phyloP scores from a whole-genome alignment of 2,888 invertebrate genomes.

The Lacanobia wlatinum region DNA sequence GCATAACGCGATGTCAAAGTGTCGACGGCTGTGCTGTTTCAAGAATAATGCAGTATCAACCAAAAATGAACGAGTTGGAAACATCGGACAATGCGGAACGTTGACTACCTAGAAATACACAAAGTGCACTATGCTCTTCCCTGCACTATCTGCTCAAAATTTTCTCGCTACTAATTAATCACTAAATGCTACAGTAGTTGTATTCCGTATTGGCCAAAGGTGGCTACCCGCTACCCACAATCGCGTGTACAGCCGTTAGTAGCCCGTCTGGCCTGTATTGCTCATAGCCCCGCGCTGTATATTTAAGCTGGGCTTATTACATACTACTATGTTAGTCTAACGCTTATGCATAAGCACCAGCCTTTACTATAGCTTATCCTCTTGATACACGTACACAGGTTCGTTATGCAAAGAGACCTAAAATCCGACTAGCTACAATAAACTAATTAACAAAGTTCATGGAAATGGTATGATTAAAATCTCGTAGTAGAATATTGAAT shows the following conservation, averaged over 20 bases:
- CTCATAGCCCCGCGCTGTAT: conserved; percentile 13
- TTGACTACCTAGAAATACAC: background rate
- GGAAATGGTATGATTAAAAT: conserved; percentile 10
- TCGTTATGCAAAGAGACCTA: conserved; percentile 13
- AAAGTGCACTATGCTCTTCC: background rate
- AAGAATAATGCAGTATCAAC: conserved; percentile 31
- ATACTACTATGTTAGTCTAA: conserved; percentile 24
- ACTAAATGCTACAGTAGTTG: background rate
- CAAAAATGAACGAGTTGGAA: conserved; percentile 8
- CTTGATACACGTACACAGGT: conserved; percentile 11
- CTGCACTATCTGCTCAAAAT: background rate
- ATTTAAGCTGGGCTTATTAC: conserved; percentile 46
- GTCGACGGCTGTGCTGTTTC: conserved; percentile 20
- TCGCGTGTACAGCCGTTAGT: background rate
- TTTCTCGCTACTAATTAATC: background rate
- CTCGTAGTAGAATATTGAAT: conserved; percentile 4
- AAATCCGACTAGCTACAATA: conserved; percentile 14
- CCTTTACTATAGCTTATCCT: conserved; percentile 39
- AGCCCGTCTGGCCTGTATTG: background rate
- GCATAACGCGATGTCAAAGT: conserved; percentile 25
- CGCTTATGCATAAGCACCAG: conserved; percentile 33
- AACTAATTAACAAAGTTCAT: conserved; percentile 23
- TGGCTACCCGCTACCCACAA: background rate
- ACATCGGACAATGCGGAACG: background rate
- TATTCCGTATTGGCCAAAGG: conserved; percentile 5